Percentiles rank a stretch among this genome's conserved stretches.
Conservation (phyloP, 2,888 invertebrate species). For the Agrochola lychnidis region DNA sequence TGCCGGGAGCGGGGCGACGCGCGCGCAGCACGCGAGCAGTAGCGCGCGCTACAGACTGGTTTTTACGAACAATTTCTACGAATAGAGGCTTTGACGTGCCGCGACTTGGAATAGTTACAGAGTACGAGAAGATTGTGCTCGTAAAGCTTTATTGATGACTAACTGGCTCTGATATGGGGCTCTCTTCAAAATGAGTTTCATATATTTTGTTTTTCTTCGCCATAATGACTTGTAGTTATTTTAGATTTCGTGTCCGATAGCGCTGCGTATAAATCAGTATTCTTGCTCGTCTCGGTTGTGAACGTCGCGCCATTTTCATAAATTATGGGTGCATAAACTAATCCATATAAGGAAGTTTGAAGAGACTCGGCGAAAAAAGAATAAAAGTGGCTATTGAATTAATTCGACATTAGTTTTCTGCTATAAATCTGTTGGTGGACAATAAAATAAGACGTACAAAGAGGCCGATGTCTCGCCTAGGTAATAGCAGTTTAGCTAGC, state of each 20-base stretch:
- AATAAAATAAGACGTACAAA: conserved; percentile 49
- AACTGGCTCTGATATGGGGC: conserved; percentile 65
- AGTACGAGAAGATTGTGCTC: conserved; percentile 73
- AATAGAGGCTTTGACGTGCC: conserved; percentile 87
- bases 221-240: conserved; percentile 55
- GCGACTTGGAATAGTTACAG: conserved; percentile 78
- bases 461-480: conserved; percentile 65
- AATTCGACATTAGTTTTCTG: conserved; percentile 55
- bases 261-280: conserved; percentile 48
- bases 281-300: conserved; percentile 30
- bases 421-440: conserved; percentile 53
- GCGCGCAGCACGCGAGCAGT: conserved; percentile 86
- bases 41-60: conserved; percentile 87
- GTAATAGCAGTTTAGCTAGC: conserved; percentile 36
- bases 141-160: conserved; percentile 81
- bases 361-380: conserved; percentile 26
- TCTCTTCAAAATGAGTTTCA: conserved; percentile 56
- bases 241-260: conserved; percentile 56
- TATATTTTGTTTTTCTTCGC: conserved; percentile 57
- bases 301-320: conserved; percentile 44
- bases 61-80: conserved; percentile 87
- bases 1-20: conserved; percentile 78
- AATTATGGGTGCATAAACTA: conserved; percentile 43
- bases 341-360: conserved; percentile 49
- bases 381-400: conserved; percentile 56